These are phyloP conservation scores for Rhinichthys osculus DNA, from an alignment of 2,797 vertebrate genomes.

Conservation along the genomic window DNA sequence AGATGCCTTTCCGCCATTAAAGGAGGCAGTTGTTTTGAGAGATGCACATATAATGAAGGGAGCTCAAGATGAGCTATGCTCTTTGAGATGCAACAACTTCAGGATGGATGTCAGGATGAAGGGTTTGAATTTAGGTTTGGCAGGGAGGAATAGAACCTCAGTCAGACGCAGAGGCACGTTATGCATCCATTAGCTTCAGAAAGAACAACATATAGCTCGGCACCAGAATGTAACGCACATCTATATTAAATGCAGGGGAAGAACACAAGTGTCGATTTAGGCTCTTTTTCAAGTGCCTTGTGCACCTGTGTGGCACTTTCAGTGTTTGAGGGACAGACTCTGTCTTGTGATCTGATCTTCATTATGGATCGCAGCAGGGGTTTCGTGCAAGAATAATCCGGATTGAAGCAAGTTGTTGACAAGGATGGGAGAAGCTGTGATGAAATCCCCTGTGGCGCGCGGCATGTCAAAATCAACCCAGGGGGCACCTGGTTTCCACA, in stretches of 20 bases:
- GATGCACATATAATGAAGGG: slow-evolving; percentile 39
- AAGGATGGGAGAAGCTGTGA: slow-evolving; percentile 24
- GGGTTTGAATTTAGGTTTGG: slow-evolving; percentile 38
- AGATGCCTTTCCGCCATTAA: slow-evolving; percentile 40
- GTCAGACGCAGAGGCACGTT: slow-evolving; percentile 10
- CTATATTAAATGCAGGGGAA: slow-evolving; percentile 29
- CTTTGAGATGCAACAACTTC: slow-evolving; percentile 38
- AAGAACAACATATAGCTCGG: slow-evolving; percentile 6
- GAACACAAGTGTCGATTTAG: slow-evolving; percentile 24
- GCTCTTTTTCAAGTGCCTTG: slow-evolving; percentile 7
- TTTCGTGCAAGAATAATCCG: slow-evolving; percentile 44
- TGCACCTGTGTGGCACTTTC: not conserved
- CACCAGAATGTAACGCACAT: not conserved
- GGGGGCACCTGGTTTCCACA: slow-evolving; percentile 39
- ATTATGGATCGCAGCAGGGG: slow-evolving; percentile 39
- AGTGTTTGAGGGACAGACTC: not conserved
- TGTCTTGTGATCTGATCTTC: slow-evolving; percentile 30
- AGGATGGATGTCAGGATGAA: slow-evolving; percentile 33
- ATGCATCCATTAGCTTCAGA: slow-evolving; percentile 44
- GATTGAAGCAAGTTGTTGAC: slow-evolving; percentile 44
- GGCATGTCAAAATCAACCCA: slow-evolving; percentile 18
- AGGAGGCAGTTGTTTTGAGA: slow-evolving; percentile 33
- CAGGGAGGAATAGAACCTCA: slow-evolving; percentile 10
- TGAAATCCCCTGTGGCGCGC: slow-evolving; percentile 16
- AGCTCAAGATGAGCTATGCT: slow-evolving; percentile 27